These are phyloP conservation scores for Mizuhopecten yessoensis DNA, from an alignment of 1,140 invertebrate species.

Conservation along the genomic window DNA sequence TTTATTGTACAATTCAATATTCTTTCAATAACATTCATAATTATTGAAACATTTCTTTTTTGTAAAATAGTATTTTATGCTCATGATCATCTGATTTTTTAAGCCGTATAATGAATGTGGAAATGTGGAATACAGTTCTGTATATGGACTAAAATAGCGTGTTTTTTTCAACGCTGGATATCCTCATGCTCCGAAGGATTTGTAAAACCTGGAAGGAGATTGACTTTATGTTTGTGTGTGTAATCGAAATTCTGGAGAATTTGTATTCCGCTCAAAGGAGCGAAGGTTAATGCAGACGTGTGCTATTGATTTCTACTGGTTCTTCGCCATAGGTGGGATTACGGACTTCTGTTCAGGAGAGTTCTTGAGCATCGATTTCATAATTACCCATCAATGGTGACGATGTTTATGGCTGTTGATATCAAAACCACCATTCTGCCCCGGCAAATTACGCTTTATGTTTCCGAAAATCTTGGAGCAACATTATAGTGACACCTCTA, in stretches of 20 bases:
- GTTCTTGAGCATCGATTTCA: constrained; percentile 38
- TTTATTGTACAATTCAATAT: no score
- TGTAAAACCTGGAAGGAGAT: background rate
- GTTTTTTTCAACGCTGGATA: background rate
- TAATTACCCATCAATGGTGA: constrained; percentile 33
- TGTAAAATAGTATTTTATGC: no score
- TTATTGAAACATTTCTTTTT: no score
- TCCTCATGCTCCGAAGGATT: constrained; percentile 26
- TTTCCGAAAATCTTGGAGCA: constrained; percentile 33
- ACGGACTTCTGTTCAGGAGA: constrained; percentile 25
- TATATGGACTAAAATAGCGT: background rate
- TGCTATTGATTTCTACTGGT: constrained; percentile 20
- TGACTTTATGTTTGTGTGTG: constrained; percentile 27
- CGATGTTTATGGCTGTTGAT: constrained; percentile 33
- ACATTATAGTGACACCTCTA: background rate
- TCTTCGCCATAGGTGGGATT: constrained; percentile 4
- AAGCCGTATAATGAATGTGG: no score
- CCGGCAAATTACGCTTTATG: background rate
- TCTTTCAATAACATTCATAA: no score
- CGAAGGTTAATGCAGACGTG: constrained; percentile 16
- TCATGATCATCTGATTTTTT: background rate
- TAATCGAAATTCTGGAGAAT: constrained; percentile 35
- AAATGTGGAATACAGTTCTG: background rate
- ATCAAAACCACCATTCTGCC: background rate
- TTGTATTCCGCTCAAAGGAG: constrained; percentile 38